Evolutionary conservation across 2,113 vertebrate genomes (phyloP), one percentile per base, ranked within the genome.

Genomic region (Sturnus vulgaris): DNA sequence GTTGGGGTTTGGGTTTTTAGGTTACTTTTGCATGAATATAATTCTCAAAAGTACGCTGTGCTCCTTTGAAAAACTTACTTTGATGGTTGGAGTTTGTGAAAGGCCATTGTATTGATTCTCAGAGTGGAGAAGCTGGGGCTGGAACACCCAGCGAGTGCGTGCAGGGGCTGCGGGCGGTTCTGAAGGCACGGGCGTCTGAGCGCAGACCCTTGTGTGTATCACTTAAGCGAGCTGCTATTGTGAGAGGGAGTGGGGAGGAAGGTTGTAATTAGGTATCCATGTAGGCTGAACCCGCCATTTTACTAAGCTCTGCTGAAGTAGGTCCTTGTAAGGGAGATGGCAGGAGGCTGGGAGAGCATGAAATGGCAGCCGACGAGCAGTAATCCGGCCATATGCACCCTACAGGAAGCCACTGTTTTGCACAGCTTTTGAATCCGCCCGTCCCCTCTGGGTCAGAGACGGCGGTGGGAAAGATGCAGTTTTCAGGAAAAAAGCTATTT

Each of bases 311-410:
- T 95, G 96, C 94, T 96, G 92, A 91, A 95, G 91, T 90, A 91
- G 92, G 89, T 86, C 89, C 94, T 97, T 96, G 64, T 97, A 87
- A 96, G 82, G 92, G 90, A 96, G 96, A 96, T 97, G 92, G 73
- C 95, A 96, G 93, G 90, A 97, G 93, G 93, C 94, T 94, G 95
- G 82, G 91, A 86, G 93, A 96, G 91, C 91, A 88, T 94, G 94
- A 97, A 96, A 97, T 96, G 93, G 94, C 94, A 96, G 93, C 91
- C 91, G 91, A 91, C 86, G 53, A 94, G 94, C 95, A 95, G 96
- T 94, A 96, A 96, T 94, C 92, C 82, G 86, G 94, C 96, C 94
- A 96, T 95, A 92, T 96, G 90, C 92, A 96, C 91, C 79, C 90
- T 95, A 96, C 72, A 96, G 92, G 93, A 96, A 97, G 92, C 91